Conservation (phyloP, 2,888 invertebrate genomes). For the Megastigmus dorsalis region DNA sequence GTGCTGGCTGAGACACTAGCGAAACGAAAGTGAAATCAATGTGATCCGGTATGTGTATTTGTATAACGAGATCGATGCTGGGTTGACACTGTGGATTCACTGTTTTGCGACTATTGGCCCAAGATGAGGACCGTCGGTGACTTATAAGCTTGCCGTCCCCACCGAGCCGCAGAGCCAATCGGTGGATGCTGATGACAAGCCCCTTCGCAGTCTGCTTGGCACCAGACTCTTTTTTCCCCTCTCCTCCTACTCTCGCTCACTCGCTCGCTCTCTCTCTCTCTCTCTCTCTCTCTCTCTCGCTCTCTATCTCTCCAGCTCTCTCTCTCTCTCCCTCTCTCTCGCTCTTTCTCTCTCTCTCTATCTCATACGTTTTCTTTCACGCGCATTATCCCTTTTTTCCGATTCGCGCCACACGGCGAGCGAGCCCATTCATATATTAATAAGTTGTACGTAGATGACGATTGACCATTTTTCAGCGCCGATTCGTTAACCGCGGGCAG, state of each 20-base stretch:
- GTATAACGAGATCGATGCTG: constrained; percentile 24
- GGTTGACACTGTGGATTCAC: constrained; percentile 63
- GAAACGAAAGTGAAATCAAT: no score
- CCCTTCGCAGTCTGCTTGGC: constrained; percentile 73
- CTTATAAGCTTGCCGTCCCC: constrained; percentile 73
- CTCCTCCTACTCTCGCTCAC: constrained; percentile 24
- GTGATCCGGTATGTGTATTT: no score
- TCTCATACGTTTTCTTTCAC: no score
- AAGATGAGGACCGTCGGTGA: constrained; percentile 66
- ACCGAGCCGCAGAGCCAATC: constrained; percentile 65
- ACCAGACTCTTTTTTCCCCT: constrained; percentile 62
- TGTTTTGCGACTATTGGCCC: constrained; percentile 72
- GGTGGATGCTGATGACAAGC: constrained; percentile 68
- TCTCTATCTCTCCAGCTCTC: not conserved
- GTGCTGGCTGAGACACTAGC: no score
- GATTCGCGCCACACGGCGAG: no score
- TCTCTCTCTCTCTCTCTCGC: not conserved
- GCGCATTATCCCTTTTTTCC: no score
- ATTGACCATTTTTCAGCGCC: no score
- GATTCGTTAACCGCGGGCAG: no score
- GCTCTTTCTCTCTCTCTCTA: no score
- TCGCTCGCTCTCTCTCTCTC: not conserved
- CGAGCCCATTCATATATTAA: no score
- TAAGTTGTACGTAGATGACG: no score
- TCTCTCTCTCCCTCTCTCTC: no score